phyloP scores from a whole-genome alignment of 2,113 vertebrate genomes.

The Manacus vitellinus region DNA sequence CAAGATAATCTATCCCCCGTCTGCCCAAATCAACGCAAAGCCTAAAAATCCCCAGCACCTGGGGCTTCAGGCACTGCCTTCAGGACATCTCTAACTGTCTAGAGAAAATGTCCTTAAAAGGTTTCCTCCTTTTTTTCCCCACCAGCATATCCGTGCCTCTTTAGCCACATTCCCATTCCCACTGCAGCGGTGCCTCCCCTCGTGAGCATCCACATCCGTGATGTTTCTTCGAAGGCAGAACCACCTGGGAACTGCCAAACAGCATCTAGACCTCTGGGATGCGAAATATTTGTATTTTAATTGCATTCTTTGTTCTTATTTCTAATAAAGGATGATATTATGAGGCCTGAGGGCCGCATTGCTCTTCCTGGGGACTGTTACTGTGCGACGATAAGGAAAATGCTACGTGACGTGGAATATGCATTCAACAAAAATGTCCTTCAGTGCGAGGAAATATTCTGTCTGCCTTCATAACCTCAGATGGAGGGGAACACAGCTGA shows the following conservation, averaged over 20 bases:
- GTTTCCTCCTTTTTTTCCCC: background rate
- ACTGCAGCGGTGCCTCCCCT: fast-evolving
- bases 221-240: background rate
- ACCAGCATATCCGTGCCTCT: background rate
- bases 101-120: background rate
- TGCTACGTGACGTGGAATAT: background rate
- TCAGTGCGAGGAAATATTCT: background rate
- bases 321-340: conserved; percentile 60
- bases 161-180: background rate
- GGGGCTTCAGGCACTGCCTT: background rate
- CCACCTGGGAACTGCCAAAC: conserved; percentile 13
- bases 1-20: background rate
- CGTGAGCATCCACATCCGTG: fast-evolving
- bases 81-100: background rate
- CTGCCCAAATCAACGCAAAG: background rate
- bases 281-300: conserved; percentile 61
- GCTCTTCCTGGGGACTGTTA: conserved; percentile 37
- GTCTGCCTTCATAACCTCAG: conserved; percentile 12
- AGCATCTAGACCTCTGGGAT: conserved; percentile 7
- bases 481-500: background rate
- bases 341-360: conserved; percentile 37
- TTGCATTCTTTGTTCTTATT: conserved; percentile 64
- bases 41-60: background rate
- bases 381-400: background rate
- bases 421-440: background rate